Conservation (phyloP, 2,888 invertebrate genomes). For the Catotricha subobsoleta region DNA sequence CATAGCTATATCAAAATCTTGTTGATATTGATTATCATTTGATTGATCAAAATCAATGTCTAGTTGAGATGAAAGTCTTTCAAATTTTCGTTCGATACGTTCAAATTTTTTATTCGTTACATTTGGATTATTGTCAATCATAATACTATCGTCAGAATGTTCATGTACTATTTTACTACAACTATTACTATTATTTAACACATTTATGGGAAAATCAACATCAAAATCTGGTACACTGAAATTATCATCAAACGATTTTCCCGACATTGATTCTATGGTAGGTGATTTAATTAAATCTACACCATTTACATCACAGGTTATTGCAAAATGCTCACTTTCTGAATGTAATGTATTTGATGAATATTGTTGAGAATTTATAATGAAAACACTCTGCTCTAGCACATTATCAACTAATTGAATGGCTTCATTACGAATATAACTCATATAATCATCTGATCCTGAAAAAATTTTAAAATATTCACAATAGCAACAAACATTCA, state of each 20-base stretch:
- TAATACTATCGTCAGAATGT: background rate
- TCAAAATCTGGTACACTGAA: slow-evolving; percentile 23
- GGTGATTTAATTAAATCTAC: slow-evolving; percentile 27
- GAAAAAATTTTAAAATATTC: slow-evolving; percentile 3
- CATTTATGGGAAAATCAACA: slow-evolving; percentile 12
- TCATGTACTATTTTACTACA: slow-evolving; percentile 5
- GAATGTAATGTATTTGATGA: slow-evolving; percentile 14
- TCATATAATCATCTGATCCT: slow-evolving; percentile 5
- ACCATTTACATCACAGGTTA: slow-evolving; percentile 27
- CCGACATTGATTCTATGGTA: slow-evolving; percentile 29
- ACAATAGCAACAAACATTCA: too few relatives aligned
- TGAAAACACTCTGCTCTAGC: slow-evolving; percentile 26
- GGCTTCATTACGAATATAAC: slow-evolving; percentile 24
- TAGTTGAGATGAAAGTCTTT: slow-evolving; percentile 23
- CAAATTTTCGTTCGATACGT: slow-evolving; percentile 26
- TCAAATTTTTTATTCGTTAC: slow-evolving; percentile 9
- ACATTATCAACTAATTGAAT: slow-evolving; percentile 25
- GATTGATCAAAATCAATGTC: slow-evolving; percentile 18
- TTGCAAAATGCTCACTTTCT: slow-evolving; percentile 29
- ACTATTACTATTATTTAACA: slow-evolving; percentile 7
- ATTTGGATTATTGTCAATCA: background rate
- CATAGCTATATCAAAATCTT: slow-evolving; percentile 18
- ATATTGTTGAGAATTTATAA: slow-evolving; percentile 19
- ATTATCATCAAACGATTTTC: slow-evolving; percentile 29
- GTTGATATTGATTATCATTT: slow-evolving; percentile 20